These are phyloP conservation scores for Ptiloglossa arizonensis DNA, from an alignment of 1,140 invertebrate genomes.

Conservation along the genomic window DNA sequence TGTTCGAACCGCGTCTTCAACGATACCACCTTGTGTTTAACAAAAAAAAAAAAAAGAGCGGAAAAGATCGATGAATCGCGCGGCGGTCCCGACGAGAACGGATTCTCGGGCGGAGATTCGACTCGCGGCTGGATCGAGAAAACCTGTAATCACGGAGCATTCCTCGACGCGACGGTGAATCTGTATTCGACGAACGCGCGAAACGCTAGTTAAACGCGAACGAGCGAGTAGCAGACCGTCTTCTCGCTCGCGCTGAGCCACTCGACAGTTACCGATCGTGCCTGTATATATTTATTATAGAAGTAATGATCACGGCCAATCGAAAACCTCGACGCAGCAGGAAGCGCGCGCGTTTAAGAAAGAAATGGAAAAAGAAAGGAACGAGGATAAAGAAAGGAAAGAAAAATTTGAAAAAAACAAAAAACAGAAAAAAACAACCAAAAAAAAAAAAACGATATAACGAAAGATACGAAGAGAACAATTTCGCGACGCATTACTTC, in stretches of 20 bases:
- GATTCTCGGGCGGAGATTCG: too few relatives aligned
- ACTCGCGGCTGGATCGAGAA: neutral
- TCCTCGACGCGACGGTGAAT: neutral
- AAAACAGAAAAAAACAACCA: slow-evolving; percentile 9
- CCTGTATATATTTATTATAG: slow-evolving; percentile 64
- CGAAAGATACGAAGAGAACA: too few relatives aligned
- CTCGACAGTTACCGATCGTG: slow-evolving; percentile 60
- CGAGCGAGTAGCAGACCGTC: too few relatives aligned
- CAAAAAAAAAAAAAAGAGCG: neutral
- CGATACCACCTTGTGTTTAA: too few relatives aligned
- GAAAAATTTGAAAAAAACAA: neutral
- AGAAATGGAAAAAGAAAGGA: neutral
- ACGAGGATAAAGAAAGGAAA: neutral
- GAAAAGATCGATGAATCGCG: neutral
- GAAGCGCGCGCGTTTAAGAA: slow-evolving; percentile 36
- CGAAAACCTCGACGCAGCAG: slow-evolving; percentile 38
- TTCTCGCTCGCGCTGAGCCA: slow-evolving; percentile 51
- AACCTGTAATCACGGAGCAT: neutral
- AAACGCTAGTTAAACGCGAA: neutral
- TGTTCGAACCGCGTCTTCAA: neutral
- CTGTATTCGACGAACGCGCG: neutral
- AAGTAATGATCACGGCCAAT: slow-evolving; percentile 52
- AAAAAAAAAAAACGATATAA: too few relatives aligned
- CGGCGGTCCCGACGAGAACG: neutral
- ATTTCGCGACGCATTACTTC: slow-evolving; percentile 23